Base-by-base conservation (phyloP, 2,113 vertebrate species). In the Indri indri region DNA sequence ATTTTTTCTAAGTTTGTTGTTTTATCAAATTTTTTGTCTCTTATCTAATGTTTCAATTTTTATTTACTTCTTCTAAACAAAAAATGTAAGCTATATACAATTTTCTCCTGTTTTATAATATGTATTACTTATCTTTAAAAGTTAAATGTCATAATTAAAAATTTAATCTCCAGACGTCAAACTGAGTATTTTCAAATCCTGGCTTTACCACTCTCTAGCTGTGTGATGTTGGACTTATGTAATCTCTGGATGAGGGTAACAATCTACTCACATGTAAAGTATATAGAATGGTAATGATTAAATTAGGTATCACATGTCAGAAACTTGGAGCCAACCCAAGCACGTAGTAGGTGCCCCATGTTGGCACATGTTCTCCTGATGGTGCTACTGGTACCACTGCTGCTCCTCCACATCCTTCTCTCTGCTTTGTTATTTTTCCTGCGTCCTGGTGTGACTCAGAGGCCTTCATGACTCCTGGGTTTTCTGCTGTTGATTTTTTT, bases 141-240 rank as follows among this genome's bases (percentile, higher is more conserved):
- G 17, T 86, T 86, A 68, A 66, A 20, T 57, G 32, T 79, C 61
- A 52, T 52, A 86, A 45, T 79, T 57, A 40, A 59, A 63, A 32
- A 9, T 57, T 57, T 66, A 47, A 34, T 16, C 16, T 68, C 34
- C 9, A 50, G 65, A 68, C 70, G 7, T 61, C 68, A 59, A 30
- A 68, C 32, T n/a, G n/a, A n/a, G n/a, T 59, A 16, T 76, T 84
- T 92, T 70, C 23, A 37, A 70, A 70, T 76, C 40, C 52, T 92
- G 2, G 8, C 4, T 87, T 92, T 87, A 73, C 73, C 54, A 45
- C 3, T 88, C 50, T 25, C 65, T 82, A 50, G 27, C 17, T 68
- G 27, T 59, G 16, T 82, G 40, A 68, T 27, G 54, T 37, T 68
- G 16, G 22, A 50, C 40, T 45, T 59, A 42, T 34, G 12, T 47